These are phyloP conservation scores for Drosophila micromelanica DNA, from an alignment of 1,140 invertebrate genomes.

Conservation along the genomic window DNA sequence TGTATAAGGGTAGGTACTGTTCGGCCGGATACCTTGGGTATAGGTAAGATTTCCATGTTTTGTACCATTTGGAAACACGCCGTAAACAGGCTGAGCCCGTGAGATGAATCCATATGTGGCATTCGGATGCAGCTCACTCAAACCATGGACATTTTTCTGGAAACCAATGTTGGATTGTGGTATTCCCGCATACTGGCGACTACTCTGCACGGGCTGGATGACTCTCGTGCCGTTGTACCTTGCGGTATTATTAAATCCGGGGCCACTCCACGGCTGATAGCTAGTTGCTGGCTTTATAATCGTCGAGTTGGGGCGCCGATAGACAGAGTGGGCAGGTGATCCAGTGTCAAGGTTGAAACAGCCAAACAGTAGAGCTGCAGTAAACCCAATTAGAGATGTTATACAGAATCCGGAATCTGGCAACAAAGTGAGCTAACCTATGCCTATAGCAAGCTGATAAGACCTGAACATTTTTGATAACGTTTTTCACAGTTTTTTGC, in stretches of 20 bases:
- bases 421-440: conserved; percentile 42
- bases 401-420: not conserved
- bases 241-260: conserved; percentile 7
- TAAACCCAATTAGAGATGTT: not conserved
- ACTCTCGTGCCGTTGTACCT: not conserved
- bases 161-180: conserved; percentile 12
- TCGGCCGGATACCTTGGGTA: not conserved
- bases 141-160: not conserved
- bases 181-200: too few species aligned
- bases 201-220: not conserved
- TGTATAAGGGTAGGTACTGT: not conserved
- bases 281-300: conserved; percentile 31
- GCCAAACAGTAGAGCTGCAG: conserved; percentile 42
- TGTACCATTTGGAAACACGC: not conserved
- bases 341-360: conserved; percentile 26
- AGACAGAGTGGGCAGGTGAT: not conserved
- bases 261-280: conserved; percentile 4
- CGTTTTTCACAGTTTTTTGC: not conserved
- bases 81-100: not conserved
- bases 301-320: conserved; percentile 36
- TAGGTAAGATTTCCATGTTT: not conserved
- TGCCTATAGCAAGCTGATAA: conserved; percentile 40
- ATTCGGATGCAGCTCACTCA: not conserved
- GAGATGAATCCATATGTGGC: conserved; percentile 1
- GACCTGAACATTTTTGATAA: conserved; percentile 35